phyloP scores from a whole-genome alignment of 2,888 invertebrate species.

The Eristalis pertinax region DNA sequence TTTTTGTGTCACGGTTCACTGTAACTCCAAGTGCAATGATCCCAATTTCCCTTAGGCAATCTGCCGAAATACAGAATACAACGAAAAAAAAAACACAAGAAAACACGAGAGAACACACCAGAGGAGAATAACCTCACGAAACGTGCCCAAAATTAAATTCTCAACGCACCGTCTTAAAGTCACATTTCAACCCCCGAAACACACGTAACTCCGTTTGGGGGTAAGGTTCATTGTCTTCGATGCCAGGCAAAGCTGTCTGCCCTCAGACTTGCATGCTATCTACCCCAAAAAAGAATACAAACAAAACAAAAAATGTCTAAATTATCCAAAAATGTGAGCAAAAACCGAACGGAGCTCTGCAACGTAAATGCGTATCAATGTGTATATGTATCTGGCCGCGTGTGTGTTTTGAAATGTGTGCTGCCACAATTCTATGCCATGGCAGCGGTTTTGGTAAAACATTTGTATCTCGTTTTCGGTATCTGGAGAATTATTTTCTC shows the following conservation, averaged over 20 bases:
- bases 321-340: background rate
- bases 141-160: constrained; percentile 57
- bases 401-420: background rate
- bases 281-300: constrained; percentile 55
- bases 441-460: constrained; percentile 4
- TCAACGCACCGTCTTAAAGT: constrained; percentile 58
- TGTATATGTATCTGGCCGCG: background rate
- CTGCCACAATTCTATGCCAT: background rate
- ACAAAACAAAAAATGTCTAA: constrained; percentile 4
- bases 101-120: background rate
- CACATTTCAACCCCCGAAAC: constrained; percentile 32
- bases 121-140: constrained; percentile 18
- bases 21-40: constrained; percentile 59
- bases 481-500: background rate
- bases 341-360: background rate
- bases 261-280: constrained; percentile 18
- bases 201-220: constrained; percentile 4
- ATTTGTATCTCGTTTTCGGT: constrained; percentile 1
- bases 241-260: constrained; percentile 44
- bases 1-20: constrained; percentile 54
- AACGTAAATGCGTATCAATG: background rate
- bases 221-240: constrained; percentile 55
- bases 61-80: constrained; percentile 20
- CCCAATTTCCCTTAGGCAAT: constrained; percentile 40
- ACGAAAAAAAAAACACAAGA: background rate